A percentile compares a stretch with the other conserved stretches of the same genome.
These are phyloP conservation scores for Drosophila pectinifera DNA, from an alignment of 1,140 invertebrate genomes.

Conservation along the genomic window DNA sequence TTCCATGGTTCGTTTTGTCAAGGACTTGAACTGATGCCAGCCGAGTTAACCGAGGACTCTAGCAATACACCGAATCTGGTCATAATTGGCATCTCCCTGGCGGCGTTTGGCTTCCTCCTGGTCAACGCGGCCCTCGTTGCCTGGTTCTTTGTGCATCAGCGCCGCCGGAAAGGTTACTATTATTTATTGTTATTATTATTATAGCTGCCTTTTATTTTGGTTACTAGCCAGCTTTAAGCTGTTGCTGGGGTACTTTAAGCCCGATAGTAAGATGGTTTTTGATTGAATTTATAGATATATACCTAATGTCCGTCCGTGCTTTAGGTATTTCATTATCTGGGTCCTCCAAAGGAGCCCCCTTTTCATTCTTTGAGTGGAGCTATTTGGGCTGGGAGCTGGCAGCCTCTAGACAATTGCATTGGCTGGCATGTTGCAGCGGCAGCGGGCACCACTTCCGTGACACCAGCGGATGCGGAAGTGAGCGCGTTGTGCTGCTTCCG, in stretches of 20 bases:
- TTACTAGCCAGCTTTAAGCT: background rate
- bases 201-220: slow-evolving; percentile 10
- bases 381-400: background rate
- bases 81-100: slow-evolving; percentile 92
- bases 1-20: slow-evolving; percentile 77
- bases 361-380: background rate
- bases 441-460: slow-evolving; percentile 67
- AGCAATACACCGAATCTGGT: slow-evolving; percentile 90
- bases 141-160: slow-evolving; percentile 92
- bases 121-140: slow-evolving; percentile 93
- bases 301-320: background rate
- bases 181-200: slow-evolving; percentile 37
- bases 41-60: slow-evolving; percentile 88
- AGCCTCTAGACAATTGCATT: slow-evolving; percentile 29
- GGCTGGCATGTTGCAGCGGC: slow-evolving; percentile 33
- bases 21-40: slow-evolving; percentile 88
- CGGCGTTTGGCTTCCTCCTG: slow-evolving; percentile 91
- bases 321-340: background rate
- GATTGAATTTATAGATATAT: slow-evolving; percentile 1
- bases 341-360: too few relatives aligned
- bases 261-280: background rate
- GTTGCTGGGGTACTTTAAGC: background rate
- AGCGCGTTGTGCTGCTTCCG: slow-evolving; percentile 72
- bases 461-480: slow-evolving; percentile 65
- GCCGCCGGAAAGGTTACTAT: slow-evolving; percentile 88